These are phyloP conservation scores for Vanessa tameamea DNA, from an alignment of 1,140 invertebrate species.

Conservation along the genomic window DNA sequence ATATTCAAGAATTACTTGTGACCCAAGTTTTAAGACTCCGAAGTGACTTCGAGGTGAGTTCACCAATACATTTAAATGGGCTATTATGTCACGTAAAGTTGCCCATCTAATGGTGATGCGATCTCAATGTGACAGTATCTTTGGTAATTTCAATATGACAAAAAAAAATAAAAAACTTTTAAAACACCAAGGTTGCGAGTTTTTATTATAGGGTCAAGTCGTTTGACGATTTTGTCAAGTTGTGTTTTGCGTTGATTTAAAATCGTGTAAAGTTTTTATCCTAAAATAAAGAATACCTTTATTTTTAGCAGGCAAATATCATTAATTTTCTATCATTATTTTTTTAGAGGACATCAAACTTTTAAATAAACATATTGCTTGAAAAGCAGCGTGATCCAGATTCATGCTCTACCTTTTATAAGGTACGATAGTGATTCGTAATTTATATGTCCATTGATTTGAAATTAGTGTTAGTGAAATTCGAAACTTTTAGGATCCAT, in stretches of 20 bases:
- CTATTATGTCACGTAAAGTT: conserved; percentile 54
- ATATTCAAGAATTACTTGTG: conserved; percentile 29
- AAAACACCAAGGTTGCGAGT: conserved; percentile 22
- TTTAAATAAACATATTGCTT: conserved; percentile 2
- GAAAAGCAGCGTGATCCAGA: conserved; percentile 9
- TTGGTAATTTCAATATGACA: conserved; percentile 39
- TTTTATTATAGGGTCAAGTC: conserved; percentile 57
- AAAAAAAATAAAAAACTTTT: conserved; percentile 43
- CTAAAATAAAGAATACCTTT: conserved; percentile 27
- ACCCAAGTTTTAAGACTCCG: conserved; percentile 46
- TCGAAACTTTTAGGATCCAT: conserved; percentile 40
- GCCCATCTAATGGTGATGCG: conserved; percentile 54
- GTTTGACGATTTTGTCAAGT: conserved; percentile 24
- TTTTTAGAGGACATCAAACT: conserved; percentile 7
- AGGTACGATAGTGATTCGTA: conserved; percentile 9
- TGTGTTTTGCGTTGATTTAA: conserved; percentile 27
- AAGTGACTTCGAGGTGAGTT: conserved; percentile 49
- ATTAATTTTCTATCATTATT: conserved; percentile 30
- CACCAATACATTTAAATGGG: conserved; percentile 47
- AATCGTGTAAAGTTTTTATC: conserved; percentile 35
- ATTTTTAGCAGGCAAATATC: conserved; percentile 23
- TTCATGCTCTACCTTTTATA: conserved; percentile 18
- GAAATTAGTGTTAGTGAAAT: conserved; percentile 36
- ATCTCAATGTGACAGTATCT: conserved; percentile 52
- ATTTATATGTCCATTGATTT: conserved; percentile 39